phyloP scores from a whole-genome alignment of 2,113 vertebrate species.

The Oriolus oriolus region DNA sequence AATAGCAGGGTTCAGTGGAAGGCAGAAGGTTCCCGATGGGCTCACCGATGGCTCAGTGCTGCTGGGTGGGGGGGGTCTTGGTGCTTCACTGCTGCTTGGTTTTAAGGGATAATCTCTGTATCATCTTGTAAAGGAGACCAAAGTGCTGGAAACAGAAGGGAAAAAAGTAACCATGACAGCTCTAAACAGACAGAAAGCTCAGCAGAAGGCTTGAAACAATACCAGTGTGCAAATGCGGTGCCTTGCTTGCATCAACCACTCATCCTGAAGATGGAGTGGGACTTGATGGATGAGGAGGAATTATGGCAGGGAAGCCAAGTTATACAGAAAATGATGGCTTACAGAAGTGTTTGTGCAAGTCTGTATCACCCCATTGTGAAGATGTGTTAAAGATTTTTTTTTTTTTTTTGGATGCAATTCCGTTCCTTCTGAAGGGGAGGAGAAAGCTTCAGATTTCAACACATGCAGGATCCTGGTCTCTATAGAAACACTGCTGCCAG shows the following conservation, averaged over 20 bases:
- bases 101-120: conserved; percentile 87
- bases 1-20: conserved; percentile 5
- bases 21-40: conserved; percentile 4
- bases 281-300: background rate
- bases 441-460: background rate
- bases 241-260: background rate
- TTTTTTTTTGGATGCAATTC: background rate
- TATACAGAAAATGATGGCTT: background rate
- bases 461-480: background rate
- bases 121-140: conserved; percentile 82
- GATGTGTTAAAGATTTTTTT: background rate
- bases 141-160: conserved; percentile 80
- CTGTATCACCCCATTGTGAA: background rate
- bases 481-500: background rate
- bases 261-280: background rate
- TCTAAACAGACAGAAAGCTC: background rate
- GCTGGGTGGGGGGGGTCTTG: background rate
- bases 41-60: conserved; percentile 43
- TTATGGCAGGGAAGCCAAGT: background rate
- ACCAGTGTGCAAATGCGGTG: background rate
- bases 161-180: background rate
- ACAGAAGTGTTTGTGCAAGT: background rate
- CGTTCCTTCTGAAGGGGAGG: background rate
- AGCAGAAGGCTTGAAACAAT: background rate
- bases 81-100: conserved; percentile 80